Percentiles rank a stretch among this genome's conserved stretches.
These are phyloP conservation scores for Sebastes fasciatus DNA, from an alignment of 2,113 vertebrate genomes.

Conservation along the genomic window DNA sequence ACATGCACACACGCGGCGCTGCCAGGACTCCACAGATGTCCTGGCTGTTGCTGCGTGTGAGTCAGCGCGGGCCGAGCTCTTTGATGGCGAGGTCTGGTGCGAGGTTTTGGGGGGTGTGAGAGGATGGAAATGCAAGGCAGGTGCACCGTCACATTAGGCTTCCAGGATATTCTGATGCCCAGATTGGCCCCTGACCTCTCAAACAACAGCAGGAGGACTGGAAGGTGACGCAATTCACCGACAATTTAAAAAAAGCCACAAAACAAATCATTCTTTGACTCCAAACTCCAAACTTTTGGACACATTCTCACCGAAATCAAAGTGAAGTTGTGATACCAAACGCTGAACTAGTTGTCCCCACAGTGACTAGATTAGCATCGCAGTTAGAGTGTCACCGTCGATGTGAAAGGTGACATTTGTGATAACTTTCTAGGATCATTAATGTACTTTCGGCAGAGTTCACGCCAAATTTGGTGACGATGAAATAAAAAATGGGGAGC, in stretches of 20 bases:
- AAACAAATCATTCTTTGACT: background rate
- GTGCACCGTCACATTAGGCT: conserved; percentile 63
- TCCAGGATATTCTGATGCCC: conserved; percentile 61
- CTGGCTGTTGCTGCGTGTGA: conserved; percentile 74
- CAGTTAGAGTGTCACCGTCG: conserved; percentile 13
- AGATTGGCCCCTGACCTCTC: conserved; percentile 59
- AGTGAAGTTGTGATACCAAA: conserved; percentile 28
- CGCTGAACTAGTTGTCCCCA: conserved; percentile 61
- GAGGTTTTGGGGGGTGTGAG: conserved; percentile 49
- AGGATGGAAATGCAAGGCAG: conserved; percentile 70
- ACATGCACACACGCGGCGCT: conserved; percentile 1
- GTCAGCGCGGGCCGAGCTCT: conserved; percentile 69
- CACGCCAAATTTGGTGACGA: conserved; percentile 12
- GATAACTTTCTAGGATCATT: conserved; percentile 42
- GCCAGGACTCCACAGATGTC: conserved; percentile 82
- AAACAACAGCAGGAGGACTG: conserved; percentile 47
- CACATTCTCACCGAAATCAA: conserved; percentile 3
- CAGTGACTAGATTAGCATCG: conserved; percentile 80
- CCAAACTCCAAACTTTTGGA: conserved; percentile 32
- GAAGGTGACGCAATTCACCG: conserved; percentile 6
- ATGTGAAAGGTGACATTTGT: conserved; percentile 52
- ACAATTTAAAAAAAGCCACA: background rate
- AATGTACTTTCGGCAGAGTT: conserved; percentile 35
- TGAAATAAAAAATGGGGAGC: background rate
- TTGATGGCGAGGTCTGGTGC: conserved; percentile 72